Percentiles rank a stretch among this genome's conserved stretches.
These are phyloP conservation scores for Sebastes taczanowskii DNA, from an alignment of 2,797 vertebrate species.

Conservation along the genomic window DNA sequence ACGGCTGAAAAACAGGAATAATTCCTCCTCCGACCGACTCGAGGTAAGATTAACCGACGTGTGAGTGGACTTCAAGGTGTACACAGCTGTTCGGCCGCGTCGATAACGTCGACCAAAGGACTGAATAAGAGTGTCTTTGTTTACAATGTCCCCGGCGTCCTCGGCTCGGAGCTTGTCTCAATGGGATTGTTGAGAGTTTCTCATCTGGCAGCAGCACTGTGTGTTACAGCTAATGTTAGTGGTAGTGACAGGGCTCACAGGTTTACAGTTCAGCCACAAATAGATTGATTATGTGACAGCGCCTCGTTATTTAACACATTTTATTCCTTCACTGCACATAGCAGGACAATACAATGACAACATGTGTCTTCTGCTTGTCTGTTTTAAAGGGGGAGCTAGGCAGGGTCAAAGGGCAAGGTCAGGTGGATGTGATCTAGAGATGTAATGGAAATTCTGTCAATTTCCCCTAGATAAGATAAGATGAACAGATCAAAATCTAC, in stretches of 20 bases:
- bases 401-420: not conserved
- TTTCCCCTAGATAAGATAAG: too few species aligned
- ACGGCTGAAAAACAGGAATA: slow-evolving; percentile 61
- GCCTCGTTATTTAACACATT: not conserved
- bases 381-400: not conserved
- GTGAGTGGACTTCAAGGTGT: not conserved
- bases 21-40: slow-evolving; percentile 28
- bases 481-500: too few species aligned
- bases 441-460: too few species aligned
- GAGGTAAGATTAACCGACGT: slow-evolving; percentile 64
- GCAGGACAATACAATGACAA: not conserved
- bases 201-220: slow-evolving; percentile 13
- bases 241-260: slow-evolving; percentile 34
- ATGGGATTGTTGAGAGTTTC: slow-evolving; percentile 47
- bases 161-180: slow-evolving; percentile 46
- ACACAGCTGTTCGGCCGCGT: not conserved
- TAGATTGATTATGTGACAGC: slow-evolving; percentile 37
- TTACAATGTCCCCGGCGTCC: slow-evolving; percentile 59
- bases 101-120: slow-evolving; percentile 5
- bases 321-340: not conserved
- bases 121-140: slow-evolving; percentile 69
- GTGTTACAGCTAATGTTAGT: slow-evolving; percentile 31
- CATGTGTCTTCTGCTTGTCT: not conserved
- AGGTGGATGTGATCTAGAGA: not conserved
- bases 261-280: slow-evolving; percentile 34